Percentiles rank a stretch among this genome's conserved stretches.
Evolutionary conservation across 2,113 vertebrate genomes (phyloP).

Genomic region (Hylia prasina): DNA sequence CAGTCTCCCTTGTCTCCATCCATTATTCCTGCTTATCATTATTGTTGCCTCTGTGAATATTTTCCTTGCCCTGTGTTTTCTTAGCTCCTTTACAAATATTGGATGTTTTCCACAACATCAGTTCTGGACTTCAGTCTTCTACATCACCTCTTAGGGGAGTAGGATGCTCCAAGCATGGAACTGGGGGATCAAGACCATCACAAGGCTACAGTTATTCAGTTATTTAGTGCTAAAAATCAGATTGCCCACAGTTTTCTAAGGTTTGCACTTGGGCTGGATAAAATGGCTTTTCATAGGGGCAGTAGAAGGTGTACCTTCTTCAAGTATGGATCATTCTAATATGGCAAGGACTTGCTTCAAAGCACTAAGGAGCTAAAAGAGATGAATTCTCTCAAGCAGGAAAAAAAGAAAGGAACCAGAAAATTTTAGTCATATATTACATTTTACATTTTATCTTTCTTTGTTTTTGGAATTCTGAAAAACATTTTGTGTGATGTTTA

Average conservation of each 20-base stretch:
- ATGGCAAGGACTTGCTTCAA: neutral
- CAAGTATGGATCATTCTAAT: neutral
- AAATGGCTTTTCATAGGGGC: neutral
- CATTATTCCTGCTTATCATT: neutral
- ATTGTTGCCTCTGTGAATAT: neutral
- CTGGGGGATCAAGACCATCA: neutral
- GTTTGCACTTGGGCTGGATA: neutral
- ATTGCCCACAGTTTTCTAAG: neutral
- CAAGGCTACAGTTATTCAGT: neutral
- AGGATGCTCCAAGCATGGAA: neutral
- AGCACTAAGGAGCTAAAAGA: neutral
- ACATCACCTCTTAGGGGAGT: neutral
- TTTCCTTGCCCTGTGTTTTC: neutral
- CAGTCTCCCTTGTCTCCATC: neutral
- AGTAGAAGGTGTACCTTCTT: neutral
- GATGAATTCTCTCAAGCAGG: neutral
- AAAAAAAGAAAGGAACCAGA: neutral
- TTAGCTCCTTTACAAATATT: neutral
- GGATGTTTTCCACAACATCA: neutral
- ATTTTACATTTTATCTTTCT: neutral
- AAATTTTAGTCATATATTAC: neutral
- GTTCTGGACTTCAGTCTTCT: neutral
- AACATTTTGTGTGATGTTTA: neutral
- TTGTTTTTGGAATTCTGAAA: neutral
- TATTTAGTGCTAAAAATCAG: neutral